These are phyloP conservation scores for Ophonus ardosiacus DNA, from an alignment of 2,888 invertebrate genomes.

Conservation along the genomic window DNA sequence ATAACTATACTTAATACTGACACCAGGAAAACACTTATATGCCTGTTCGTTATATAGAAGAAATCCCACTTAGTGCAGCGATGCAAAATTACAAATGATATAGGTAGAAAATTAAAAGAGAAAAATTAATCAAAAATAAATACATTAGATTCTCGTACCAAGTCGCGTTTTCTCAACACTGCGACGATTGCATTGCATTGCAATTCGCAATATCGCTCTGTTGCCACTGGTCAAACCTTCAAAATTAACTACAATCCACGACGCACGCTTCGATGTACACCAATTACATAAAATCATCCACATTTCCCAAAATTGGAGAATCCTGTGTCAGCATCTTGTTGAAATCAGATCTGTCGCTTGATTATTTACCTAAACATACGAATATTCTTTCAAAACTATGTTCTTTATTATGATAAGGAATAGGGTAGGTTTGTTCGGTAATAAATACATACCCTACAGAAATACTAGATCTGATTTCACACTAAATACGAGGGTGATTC, in stretches of 20 bases:
- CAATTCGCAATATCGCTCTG: not conserved
- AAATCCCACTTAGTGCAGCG: constrained; percentile 56
- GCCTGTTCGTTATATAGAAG: constrained; percentile 53
- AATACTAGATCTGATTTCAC: too few species aligned
- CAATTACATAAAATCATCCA: constrained; percentile 57
- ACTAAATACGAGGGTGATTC: too few species aligned
- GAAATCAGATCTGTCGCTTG: constrained; percentile 58
- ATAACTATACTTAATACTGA: constrained; percentile 66
- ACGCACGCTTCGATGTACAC: constrained; percentile 48
- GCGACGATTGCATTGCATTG: not conserved
- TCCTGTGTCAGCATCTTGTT: constrained; percentile 63
- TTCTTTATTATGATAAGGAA: not conserved
- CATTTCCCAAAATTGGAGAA: constrained; percentile 54
- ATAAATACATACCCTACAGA: too few species aligned
- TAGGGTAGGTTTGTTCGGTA: not conserved
- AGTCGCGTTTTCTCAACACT: constrained; percentile 39
- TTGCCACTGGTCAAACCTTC: constrained; percentile 51
- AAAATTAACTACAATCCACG: constrained; percentile 46
- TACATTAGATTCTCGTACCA: constrained; percentile 57
- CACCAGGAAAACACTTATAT: constrained; percentile 66
- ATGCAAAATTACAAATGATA: constrained; percentile 56
- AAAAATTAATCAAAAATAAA: constrained; percentile 50
- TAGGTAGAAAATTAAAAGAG: not conserved
- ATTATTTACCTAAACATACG: constrained; percentile 57
- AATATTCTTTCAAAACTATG: not conserved